Conservation (phyloP, 1,140 invertebrate genomes). For the Aphelinus atriplicis region DNA sequence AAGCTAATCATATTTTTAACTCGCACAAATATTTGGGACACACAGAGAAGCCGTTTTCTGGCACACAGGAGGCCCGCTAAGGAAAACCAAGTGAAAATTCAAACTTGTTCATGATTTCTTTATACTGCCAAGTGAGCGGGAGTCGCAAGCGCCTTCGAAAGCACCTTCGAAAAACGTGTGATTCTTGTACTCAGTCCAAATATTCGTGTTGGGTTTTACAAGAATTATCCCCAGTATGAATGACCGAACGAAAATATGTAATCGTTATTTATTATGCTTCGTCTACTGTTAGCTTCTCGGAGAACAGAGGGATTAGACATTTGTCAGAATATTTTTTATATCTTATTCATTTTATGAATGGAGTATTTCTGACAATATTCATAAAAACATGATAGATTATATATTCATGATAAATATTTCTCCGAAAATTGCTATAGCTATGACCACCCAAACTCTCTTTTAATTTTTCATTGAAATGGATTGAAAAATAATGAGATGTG, state of each 20-base stretch:
- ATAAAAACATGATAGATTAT: no score
- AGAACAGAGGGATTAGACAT: no score
- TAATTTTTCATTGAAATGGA: no score
- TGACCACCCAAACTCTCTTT: no score
- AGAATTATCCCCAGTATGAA: not conserved
- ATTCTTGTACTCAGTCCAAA: conserved; percentile 1
- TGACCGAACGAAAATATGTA: not conserved
- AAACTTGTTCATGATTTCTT: conserved; percentile 33
- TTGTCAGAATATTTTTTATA: no score
- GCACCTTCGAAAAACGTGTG: no score
- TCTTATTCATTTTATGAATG: no score
- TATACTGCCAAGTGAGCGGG: conserved; percentile 6
- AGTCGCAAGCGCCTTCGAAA: not conserved
- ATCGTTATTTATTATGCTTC: not conserved
- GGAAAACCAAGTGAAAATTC: conserved; percentile 21
- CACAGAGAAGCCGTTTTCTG: conserved; percentile 30
- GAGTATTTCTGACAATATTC: no score
- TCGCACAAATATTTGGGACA: conserved; percentile 40
- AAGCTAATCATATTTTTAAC: conserved; percentile 42
- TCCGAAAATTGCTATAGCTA: no score
- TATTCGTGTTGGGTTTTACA: conserved; percentile 3
- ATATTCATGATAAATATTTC: no score
- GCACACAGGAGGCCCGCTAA: conserved; percentile 24
- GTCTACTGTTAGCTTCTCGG: not conserved
- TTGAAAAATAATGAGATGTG: no score